Evolutionary conservation across 2,797 vertebrate genomes (phyloP), one percentile per base, ranked within the genome.

Genomic region (Gouania willdenowi): DNA sequence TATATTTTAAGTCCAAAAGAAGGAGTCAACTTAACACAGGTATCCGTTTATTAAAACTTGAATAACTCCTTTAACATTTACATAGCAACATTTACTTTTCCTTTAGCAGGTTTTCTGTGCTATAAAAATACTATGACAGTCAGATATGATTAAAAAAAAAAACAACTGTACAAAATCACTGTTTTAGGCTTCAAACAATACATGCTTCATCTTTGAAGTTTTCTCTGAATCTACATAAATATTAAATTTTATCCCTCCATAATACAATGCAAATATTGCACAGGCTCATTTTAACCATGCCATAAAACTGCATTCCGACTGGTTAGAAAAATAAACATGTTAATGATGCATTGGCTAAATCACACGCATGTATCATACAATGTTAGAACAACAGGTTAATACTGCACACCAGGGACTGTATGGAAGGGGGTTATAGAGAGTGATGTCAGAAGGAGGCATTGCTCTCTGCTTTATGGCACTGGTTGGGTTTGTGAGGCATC

Each of bases 231-330:
- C 58, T 12, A 56, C 55, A 84, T 86, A 88, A 85, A 89, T 86
- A 88, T 82, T 79, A 84, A 89, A 87, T 86, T 51, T 71, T n/a
- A 67, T 58, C 56, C 62, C 62, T 77, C 78, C 37, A 19, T 71
- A 14, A 30, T 45, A 43, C 68, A 56, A 77, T 85, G 85, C 79
- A 88, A 89, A 88, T 88, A 86, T 89, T 88, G 88, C 87, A 89
- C 78, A 82, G 46, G 46, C 61, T 70, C 22, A 66, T 77, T 30
- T 62, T 49, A 55, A 64, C 55, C 70, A n/a, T n/a, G n/a, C n/a
- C n/a, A n/a, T n/a, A n/a, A n/a, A n/a, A n/a, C n/a, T n/a, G n/a
- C n/a, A n/a, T n/a, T n/a, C n/a, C n/a, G n/a, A n/a, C n/a, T n/a
- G n/a, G 20, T 63, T 53, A 68, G 19, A 20, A 20, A 20, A 10